Evolutionary conservation across 1,140 invertebrate species (phyloP).

Genomic region (Bombus cullumanus): DNA sequence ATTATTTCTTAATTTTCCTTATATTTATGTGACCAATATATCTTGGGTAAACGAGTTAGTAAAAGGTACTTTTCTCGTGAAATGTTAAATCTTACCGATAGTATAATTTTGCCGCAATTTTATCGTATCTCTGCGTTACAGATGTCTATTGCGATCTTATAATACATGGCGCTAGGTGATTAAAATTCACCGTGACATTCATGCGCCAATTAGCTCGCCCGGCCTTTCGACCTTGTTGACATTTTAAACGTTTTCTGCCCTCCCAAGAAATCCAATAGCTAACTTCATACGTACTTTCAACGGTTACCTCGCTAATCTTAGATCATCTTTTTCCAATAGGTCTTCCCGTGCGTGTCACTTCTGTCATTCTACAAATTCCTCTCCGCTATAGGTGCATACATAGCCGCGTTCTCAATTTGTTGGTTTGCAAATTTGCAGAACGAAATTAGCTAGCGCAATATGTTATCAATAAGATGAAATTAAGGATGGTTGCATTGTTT

Average conservation of each 20-base stretch:
- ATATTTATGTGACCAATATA: not conserved
- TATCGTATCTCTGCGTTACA: not conserved
- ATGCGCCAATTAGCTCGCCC: constrained; percentile 52
- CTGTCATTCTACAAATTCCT: constrained; percentile 1
- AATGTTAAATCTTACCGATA: not conserved
- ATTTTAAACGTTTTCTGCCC: constrained; percentile 55
- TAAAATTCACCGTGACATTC: constrained; percentile 49
- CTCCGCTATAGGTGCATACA: not conserved
- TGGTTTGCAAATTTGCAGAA: not conserved
- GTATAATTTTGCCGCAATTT: not conserved
- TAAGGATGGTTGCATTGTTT: not conserved
- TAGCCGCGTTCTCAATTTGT: not conserved
- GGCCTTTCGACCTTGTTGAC: constrained; percentile 58
- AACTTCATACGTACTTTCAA: constrained; percentile 18
- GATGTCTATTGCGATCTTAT: not conserved
- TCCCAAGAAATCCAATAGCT: constrained; percentile 42
- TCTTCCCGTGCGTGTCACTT: constrained; percentile 39
- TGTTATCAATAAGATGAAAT: not conserved
- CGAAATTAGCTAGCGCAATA: not conserved
- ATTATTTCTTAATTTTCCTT: not conserved
- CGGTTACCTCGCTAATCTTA: constrained; percentile 57
- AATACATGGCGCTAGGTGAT: not conserved
- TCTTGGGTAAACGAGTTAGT: not conserved
- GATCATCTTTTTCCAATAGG: constrained; percentile 58
- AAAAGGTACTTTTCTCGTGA: not conserved